Percentiles rank a stretch among this genome's conserved stretches.
These are phyloP conservation scores for Mugil cephalus DNA, from an alignment of 2,113 vertebrate species.

Conservation along the genomic window DNA sequence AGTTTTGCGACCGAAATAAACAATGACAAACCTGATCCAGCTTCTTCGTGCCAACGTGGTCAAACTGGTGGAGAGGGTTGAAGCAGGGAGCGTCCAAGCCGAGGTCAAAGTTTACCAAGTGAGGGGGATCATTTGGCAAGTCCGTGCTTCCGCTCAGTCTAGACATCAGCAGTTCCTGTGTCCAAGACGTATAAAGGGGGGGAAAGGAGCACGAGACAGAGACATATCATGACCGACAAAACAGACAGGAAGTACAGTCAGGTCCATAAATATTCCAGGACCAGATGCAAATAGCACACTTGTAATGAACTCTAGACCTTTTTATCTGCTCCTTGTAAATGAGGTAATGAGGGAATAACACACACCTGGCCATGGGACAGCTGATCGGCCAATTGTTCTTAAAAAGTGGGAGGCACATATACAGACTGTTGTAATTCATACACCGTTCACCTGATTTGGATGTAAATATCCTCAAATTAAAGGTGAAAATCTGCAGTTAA, in stretches of 20 bases:
- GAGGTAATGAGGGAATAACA: too few species aligned
- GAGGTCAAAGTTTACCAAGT: constrained; percentile 73
- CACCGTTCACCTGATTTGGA: too few species aligned
- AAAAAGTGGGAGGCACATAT: too few species aligned
- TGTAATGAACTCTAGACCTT: too few species aligned
- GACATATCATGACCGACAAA: constrained; percentile 21
- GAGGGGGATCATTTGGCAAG: constrained; percentile 51
- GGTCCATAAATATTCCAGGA: too few species aligned
- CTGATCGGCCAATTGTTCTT: too few species aligned
- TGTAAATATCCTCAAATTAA: too few species aligned
- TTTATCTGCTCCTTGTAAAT: too few species aligned
- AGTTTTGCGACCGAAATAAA: constrained; percentile 1
- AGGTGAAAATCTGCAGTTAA: too few species aligned
- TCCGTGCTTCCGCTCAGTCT: constrained; percentile 78
- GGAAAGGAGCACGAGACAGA: constrained; percentile 12
- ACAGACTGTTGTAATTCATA: too few species aligned
- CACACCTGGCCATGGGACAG: too few species aligned
- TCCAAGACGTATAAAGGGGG: constrained; percentile 14
- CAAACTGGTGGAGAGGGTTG: constrained; percentile 89
- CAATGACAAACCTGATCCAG: constrained; percentile 90
- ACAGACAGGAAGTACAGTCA: neutral
- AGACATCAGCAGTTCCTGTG: constrained; percentile 88
- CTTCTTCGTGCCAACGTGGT: constrained; percentile 82
- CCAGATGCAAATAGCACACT: too few species aligned
- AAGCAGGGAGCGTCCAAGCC: constrained; percentile 74